Base-by-base conservation (phyloP, 2,797 vertebrate genomes). In the Lepilemur ruficaudatus region DNA sequence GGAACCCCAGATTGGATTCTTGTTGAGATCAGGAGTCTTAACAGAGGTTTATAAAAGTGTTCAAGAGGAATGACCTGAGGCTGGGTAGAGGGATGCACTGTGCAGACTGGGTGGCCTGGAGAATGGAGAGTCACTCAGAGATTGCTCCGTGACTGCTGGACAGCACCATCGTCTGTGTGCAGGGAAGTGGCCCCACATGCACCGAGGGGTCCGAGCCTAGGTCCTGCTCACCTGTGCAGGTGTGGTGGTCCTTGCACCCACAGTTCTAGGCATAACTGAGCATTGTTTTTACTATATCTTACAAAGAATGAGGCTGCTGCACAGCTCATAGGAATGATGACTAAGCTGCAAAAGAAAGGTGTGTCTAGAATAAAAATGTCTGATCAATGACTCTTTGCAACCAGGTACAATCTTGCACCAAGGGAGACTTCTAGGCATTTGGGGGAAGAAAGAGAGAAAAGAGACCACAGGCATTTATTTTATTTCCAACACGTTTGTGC, bases 201-300 rank as follows among this genome's bases (percentile, higher is more conserved):
- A 28, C 0, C 20, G 5, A 57, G 13, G 57, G 12, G 9, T 11
- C 5, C n/a, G 38, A 46, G 11, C 30, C 18, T 0, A 10, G 14
- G 50, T 43, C 30, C 70, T 43, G 4, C 57, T 65, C 22, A 76
- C 1, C 75, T 69, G 10, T 25, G 48, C 46, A 43, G 48, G 23
- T 73, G 52, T 87, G 38, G 3, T 32, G 1, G 20, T 79, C 35
- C 28, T 30, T 55, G 14, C 2, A 18, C 14, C 14, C 1, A 2
- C n/a, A 52, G 5, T 32, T 59, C 59, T 41, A 46, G 46, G 20
- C 25, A 35, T 30, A 52, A 25, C 0, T 25, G 12, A 7, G 22
- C 50, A 14, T 2, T 32, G 35, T 48, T 2, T 61, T 75, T 25
- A 52, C 28, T 63, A 38, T 38, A 83, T 63, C 5, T n/a, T 50